Conservation (phyloP, 2,113 vertebrate genomes). For the Protobothrops mucrosquamatus region DNA sequence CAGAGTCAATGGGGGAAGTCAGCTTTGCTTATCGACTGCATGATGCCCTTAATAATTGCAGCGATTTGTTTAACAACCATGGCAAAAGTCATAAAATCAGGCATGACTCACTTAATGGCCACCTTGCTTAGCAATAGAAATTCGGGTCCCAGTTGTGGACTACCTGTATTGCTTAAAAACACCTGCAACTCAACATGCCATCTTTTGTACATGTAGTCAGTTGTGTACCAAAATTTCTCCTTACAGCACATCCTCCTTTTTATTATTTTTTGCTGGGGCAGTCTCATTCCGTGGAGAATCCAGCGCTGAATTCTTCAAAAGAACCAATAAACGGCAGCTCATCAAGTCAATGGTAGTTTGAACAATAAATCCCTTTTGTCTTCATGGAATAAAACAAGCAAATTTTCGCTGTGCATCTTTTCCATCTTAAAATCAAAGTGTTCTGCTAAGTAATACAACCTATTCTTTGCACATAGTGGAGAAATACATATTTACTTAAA, state of each 20-base stretch:
- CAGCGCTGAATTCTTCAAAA: background rate
- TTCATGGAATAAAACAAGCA: background rate
- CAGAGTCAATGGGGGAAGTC: too few species aligned
- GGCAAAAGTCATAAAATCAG: too few species aligned
- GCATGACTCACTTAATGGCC: too few species aligned
- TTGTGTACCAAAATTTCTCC: background rate
- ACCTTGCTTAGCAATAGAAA: too few species aligned
- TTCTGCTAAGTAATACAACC: too few species aligned
- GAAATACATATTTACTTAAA: background rate
- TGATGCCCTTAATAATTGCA: too few species aligned
- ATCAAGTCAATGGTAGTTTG: conserved; percentile 22
- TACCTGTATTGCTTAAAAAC: background rate
- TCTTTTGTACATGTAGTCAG: background rate
- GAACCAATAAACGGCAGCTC: background rate
- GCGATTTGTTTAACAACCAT: too few species aligned
- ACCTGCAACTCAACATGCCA: background rate
- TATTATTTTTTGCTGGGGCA: background rate
- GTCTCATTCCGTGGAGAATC: background rate
- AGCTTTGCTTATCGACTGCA: too few species aligned
- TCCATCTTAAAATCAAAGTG: background rate
- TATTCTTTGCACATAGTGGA: background rate
- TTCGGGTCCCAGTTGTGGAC: too few species aligned
- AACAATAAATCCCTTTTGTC: conserved; percentile 24
- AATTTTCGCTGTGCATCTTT: conserved; percentile 3
- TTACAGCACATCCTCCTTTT: background rate